Evolutionary conservation across 2,113 vertebrate genomes (phyloP).

Genomic region (Trogon melanurus): DNA sequence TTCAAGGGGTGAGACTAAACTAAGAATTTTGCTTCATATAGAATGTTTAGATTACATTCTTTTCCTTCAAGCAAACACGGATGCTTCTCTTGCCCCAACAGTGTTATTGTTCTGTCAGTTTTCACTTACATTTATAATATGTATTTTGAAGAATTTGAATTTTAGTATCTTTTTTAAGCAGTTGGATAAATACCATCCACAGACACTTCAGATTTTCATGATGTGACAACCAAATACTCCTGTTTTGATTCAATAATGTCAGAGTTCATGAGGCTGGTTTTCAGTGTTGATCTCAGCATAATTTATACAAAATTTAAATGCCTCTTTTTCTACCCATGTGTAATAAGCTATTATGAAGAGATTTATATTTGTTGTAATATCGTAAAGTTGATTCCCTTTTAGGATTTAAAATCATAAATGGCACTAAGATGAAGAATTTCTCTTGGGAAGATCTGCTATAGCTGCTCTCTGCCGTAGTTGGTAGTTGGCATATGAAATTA

Average conservation of each 20-base stretch:
- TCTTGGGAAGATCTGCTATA: neutral
- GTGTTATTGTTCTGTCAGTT: neutral
- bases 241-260: neutral
- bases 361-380: neutral
- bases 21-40: neutral
- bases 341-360: neutral
- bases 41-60: neutral
- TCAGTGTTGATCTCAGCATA: neutral
- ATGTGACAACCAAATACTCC: fast-evolving
- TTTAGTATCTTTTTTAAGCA: neutral
- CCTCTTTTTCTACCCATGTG: neutral
- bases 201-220: neutral
- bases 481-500: neutral
- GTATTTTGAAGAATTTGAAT: neutral
- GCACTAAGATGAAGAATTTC: too few relatives aligned
- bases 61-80: neutral
- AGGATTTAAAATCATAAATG: neutral
- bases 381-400: neutral
- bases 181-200: neutral
- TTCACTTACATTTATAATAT: neutral
- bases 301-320: neutral
- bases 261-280: neutral
- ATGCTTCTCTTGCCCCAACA: neutral
- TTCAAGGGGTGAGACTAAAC: neutral
- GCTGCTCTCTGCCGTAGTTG: neutral